Evolutionary conservation across 1,140 invertebrate species (phyloP).

Genomic region (Idris sp.): DNA sequence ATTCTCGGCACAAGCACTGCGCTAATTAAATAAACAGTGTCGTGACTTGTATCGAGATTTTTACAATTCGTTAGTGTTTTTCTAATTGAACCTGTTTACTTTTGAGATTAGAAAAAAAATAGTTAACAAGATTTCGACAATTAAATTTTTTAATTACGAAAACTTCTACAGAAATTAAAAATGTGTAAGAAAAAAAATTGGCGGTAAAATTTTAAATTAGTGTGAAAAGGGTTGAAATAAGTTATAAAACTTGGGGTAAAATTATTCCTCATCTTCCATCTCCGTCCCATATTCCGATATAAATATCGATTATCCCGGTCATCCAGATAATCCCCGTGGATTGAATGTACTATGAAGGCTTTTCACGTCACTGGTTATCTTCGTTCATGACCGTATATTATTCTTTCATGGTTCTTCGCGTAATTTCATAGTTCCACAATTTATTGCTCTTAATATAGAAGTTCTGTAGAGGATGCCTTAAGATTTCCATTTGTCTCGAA

Average conservation of each 20-base stretch:
- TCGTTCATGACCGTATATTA: conserved; percentile 64
- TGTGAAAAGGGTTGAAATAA: conserved; percentile 46
- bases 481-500: conserved; percentile 54
- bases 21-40: conserved; percentile 63
- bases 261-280: conserved; percentile 62
- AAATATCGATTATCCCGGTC: conserved; percentile 74
- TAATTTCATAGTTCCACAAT: conserved; percentile 62
- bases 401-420: conserved; percentile 62
- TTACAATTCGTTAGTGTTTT: conserved; percentile 54
- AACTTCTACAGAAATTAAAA: no score
- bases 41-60: conserved; percentile 60
- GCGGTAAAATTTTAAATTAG: conserved; percentile 13
- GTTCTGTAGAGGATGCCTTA: conserved; percentile 37
- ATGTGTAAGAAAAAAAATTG: conserved; percentile 34
- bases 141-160: no score
- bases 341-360: conserved; percentile 71
- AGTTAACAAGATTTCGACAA: no score
- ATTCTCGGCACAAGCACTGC: conserved; percentile 51
- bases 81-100: conserved; percentile 55
- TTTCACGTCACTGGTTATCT: conserved; percentile 64
- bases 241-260: conserved; percentile 54
- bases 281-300: conserved; percentile 66
- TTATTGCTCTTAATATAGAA: conserved; percentile 64
- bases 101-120: conserved; percentile 49
- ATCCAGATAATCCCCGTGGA: conserved; percentile 74